Percentiles rank a stretch among this genome's conserved stretches.
Conservation (phyloP, 2,113 vertebrate genomes). For the Vicugna pacos region DNA sequence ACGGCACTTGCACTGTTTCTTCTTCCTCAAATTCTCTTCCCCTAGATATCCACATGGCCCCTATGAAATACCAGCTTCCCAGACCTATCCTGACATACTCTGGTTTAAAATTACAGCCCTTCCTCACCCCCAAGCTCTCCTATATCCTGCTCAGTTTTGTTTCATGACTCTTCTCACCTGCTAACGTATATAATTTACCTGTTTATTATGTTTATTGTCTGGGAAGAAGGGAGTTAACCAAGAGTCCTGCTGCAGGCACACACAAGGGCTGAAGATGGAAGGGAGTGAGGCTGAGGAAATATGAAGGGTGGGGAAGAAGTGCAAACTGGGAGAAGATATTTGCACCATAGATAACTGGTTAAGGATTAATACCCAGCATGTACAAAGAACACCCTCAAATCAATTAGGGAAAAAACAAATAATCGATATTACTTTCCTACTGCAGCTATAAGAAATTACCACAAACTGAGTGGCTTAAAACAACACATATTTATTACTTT, state of each 20-base stretch:
- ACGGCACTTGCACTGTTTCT: neutral
- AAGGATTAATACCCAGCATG: neutral
- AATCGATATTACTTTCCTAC: neutral
- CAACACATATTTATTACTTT: neutral
- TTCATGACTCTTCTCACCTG: neutral
- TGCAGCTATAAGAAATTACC: conserved; percentile 8
- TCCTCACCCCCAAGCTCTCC: neutral
- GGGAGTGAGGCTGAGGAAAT: neutral
- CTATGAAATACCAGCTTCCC: conserved; percentile 41
- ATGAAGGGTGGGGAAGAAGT: neutral
- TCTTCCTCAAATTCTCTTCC: neutral
- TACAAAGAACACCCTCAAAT: conserved; percentile 21
- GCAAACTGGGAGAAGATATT: neutral
- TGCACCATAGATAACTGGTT: neutral
- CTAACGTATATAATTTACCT: conserved; percentile 3
- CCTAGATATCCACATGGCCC: neutral
- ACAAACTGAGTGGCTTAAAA: neutral
- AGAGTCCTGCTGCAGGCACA: neutral
- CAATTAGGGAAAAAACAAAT: neutral
- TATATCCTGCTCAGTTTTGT: conserved; percentile 6
- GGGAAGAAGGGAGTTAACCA: neutral
- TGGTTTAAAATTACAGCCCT: conserved; percentile 15
- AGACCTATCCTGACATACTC: neutral
- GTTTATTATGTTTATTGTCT: conserved; percentile 24
- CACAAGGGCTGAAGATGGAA: neutral